Conservation (phyloP, 2,113 vertebrate species). For the Seriola aureovittata region DNA sequence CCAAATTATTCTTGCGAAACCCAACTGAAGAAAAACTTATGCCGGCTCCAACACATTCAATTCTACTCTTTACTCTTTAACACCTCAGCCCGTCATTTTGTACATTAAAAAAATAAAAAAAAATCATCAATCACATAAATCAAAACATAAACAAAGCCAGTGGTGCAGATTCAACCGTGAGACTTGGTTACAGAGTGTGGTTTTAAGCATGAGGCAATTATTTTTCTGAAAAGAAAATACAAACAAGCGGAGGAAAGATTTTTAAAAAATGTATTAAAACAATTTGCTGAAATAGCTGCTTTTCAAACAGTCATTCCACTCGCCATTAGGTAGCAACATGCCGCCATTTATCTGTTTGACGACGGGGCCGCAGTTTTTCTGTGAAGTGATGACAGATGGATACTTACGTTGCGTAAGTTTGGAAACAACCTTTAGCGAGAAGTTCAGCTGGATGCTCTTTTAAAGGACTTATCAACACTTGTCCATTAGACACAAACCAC, state of each 20-base stretch:
- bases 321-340: conserved; percentile 64
- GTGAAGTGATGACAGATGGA: conserved; percentile 64
- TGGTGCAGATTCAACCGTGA: conserved; percentile 29
- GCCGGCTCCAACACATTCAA: not conserved
- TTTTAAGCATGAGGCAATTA: conserved; percentile 48
- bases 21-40: not conserved
- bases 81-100: not conserved
- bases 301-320: conserved; percentile 57
- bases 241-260: conserved; percentile 35
- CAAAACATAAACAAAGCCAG: conserved; percentile 61
- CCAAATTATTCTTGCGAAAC: not conserved
- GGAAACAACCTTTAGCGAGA: conserved; percentile 57
- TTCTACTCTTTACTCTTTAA: conserved; percentile 22
- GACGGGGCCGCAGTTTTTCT: conserved; percentile 22
- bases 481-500: conserved; percentile 65
- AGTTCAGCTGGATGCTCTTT: conserved; percentile 51
- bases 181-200: conserved; percentile 35
- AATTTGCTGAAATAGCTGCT: conserved; percentile 43
- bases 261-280: conserved; percentile 26
- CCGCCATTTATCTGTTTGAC: conserved; percentile 51
- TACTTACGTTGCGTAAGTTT: conserved; percentile 51
- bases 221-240: conserved; percentile 37
- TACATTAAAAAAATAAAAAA: not conserved
- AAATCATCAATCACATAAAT: conserved; percentile 26
- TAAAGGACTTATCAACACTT: conserved; percentile 63